Base-by-base conservation (phyloP, 2,888 invertebrate genomes). In the Endomychus coccineus region DNA sequence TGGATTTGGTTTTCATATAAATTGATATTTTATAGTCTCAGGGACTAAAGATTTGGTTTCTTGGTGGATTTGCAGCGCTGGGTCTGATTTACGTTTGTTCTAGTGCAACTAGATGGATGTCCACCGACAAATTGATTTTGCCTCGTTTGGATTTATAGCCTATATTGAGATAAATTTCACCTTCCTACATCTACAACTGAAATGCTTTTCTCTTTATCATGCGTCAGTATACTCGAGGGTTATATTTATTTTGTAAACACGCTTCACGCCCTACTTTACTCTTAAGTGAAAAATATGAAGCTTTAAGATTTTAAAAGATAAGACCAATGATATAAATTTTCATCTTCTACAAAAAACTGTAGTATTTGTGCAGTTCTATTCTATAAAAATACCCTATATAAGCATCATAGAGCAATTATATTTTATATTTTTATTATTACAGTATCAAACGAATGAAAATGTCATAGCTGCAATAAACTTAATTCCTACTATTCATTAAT, bases 91-190 rank as follows among this genome's bases (percentile, higher is more conserved):
- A 50, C 46, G 37, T 36, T 40, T 39, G 36, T 45, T 48, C 51
- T 46, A 45, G 45, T 43, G 51, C n/a, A n/a, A 43, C 48, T 46
- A 45, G 51, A 54, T 53, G 54, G 48, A 54, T 58, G 54, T 54
- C 43, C 44, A 44, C 45, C 42, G 45, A 41, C 46, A 54, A 61
- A 61, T 61, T 61, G 60, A 61, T 60, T 60, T 57, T 55, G 52
- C 49, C 54, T 52, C 49, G 54, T 50, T 49, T 46, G 57, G 59
- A 59, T 60, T 61, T 59, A 60, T 60, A 36, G 54, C 51, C 48
- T 53, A 57, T 59, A 61, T 61, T 61, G 59, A 61, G 61, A 61
- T 59, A 60, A 59, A 61, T 60, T 57, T 49, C 50, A 10, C 6
- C 13, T 31, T 31, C 6, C 13, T 31, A n/a, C 21, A n/a, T 19